A percentile compares a stretch with the other conserved stretches of the same genome.
Evolutionary conservation across 35 echinoderm and acorn worm genomes (phyloP).

Genomic region (Lytechinus pictus): DNA sequence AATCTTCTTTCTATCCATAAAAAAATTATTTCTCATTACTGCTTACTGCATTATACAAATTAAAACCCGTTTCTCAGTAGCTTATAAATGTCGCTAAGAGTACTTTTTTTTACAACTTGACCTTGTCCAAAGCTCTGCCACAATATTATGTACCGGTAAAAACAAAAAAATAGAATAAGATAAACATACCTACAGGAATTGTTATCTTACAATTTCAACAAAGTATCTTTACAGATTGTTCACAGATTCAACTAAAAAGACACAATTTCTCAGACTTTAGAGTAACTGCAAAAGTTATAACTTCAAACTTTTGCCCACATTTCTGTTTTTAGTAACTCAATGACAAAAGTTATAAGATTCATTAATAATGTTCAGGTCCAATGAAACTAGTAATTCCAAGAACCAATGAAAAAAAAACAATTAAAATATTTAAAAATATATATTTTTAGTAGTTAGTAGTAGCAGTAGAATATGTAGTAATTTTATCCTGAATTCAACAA

Average conservation of each 20-base stretch:
- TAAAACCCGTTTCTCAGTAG: background rate
- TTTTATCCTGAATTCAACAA: background rate
- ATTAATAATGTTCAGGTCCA: too few relatives aligned
- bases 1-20: background rate
- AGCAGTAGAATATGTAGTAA: too few relatives aligned
- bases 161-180: background rate
- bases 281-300: too few relatives aligned
- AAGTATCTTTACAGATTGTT: background rate
- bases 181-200: background rate
- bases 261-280: too few relatives aligned
- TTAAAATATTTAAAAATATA: too few relatives aligned
- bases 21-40: background rate
- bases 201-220: background rate
- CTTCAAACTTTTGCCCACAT: too few relatives aligned
- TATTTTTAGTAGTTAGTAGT: background rate
- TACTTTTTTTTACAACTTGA: background rate
- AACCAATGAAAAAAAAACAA: background rate
- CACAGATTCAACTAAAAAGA: too few relatives aligned
- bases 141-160: background rate
- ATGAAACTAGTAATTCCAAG: background rate
- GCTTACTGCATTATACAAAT: background rate
- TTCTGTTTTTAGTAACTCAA: background rate
- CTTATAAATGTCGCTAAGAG: background rate
- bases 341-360: too few relatives aligned
- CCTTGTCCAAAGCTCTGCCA: background rate